phyloP scores from a whole-genome alignment of 2,113 vertebrate genomes.

The Xerus inauris region DNA sequence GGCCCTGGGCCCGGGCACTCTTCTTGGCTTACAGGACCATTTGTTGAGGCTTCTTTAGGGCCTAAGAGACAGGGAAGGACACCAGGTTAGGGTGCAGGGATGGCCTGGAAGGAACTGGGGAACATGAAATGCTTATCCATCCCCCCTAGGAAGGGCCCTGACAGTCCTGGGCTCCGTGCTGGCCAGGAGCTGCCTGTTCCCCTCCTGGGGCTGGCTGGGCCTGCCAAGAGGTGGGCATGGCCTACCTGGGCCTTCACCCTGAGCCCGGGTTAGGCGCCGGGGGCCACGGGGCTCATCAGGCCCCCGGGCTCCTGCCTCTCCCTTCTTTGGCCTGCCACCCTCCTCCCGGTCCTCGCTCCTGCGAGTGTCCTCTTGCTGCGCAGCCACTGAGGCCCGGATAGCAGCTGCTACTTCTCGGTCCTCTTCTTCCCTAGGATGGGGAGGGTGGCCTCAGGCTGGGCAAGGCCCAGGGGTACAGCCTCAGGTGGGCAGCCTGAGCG shows the following conservation, averaged over 20 bases:
- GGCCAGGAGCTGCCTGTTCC: background rate
- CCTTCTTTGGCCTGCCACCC: slow-evolving; percentile 82
- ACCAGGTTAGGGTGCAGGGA: background rate
- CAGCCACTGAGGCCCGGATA: slow-evolving; percentile 91
- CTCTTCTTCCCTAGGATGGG: slow-evolving; percentile 93
- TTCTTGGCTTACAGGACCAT: slow-evolving; percentile 85
- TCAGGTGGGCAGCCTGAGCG: background rate
- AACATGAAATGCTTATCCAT: background rate
- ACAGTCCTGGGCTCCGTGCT: accelerated
- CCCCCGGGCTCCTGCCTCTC: slow-evolving; percentile 87
- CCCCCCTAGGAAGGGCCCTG: background rate
- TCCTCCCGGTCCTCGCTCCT: slow-evolving; percentile 87
- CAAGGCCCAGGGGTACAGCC: background rate
- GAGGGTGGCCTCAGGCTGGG: slow-evolving; percentile 14
- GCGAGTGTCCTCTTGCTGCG: slow-evolving; percentile 88
- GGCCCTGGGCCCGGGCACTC: slow-evolving; percentile 88
- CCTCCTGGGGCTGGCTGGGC: too few species aligned
- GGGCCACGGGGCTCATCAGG: slow-evolving; percentile 74
- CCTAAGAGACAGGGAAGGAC: slow-evolving; percentile 56
- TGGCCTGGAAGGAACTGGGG: background rate
- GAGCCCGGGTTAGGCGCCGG: slow-evolving; percentile 82
- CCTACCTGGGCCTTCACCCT: slow-evolving; percentile 88
- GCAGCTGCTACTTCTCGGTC: slow-evolving; percentile 95
- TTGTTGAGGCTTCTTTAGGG: slow-evolving; percentile 86
- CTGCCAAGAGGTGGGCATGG: background rate